phyloP scores from a whole-genome alignment of 1,140 invertebrate species.

The Trichomalopsis sarcophagae region DNA sequence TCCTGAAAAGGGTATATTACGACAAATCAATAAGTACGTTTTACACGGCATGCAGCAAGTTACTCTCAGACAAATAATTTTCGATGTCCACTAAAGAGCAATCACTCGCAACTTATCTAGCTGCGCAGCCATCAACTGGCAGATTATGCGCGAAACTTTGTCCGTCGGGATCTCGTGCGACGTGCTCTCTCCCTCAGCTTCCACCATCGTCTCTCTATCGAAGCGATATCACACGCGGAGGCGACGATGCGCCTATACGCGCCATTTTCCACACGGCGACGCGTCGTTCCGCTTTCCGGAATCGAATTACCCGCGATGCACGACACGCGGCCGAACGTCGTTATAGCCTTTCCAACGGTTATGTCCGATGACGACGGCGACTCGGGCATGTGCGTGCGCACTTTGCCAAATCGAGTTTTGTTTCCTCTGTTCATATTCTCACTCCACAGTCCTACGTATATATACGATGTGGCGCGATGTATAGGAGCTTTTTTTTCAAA shows the following conservation, averaged over 20 bases:
- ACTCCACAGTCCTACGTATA: background rate
- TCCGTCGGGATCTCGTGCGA: background rate
- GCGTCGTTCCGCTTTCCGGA: conserved; percentile 34
- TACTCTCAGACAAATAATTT: background rate
- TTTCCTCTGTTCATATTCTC: background rate
- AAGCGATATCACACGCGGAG: background rate
- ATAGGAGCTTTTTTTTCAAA: background rate
- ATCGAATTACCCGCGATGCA: conserved; percentile 40
- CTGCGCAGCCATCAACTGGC: background rate
- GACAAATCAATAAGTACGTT: too few species aligned
- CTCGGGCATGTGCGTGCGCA: background rate
- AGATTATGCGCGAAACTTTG: conserved; percentile 20
- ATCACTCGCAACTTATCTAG: background rate
- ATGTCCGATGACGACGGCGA: conserved; percentile 23
- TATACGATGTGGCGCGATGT: too few species aligned
- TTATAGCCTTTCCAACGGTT: conserved; percentile 44
- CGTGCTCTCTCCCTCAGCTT: background rate
- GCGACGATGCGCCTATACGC: conserved; percentile 2
- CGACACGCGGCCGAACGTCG: conserved; percentile 30
- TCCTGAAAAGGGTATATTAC: too few species aligned
- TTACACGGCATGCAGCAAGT: too few species aligned
- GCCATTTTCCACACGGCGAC: conserved; percentile 25
- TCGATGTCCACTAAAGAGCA: background rate
- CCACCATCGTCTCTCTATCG: background rate
- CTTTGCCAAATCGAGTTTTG: conserved; percentile 32